Evolutionary conservation across 2,888 invertebrate species (phyloP), one percentile per base, ranked within the genome.

Genomic region (Habroteleia sp.): DNA sequence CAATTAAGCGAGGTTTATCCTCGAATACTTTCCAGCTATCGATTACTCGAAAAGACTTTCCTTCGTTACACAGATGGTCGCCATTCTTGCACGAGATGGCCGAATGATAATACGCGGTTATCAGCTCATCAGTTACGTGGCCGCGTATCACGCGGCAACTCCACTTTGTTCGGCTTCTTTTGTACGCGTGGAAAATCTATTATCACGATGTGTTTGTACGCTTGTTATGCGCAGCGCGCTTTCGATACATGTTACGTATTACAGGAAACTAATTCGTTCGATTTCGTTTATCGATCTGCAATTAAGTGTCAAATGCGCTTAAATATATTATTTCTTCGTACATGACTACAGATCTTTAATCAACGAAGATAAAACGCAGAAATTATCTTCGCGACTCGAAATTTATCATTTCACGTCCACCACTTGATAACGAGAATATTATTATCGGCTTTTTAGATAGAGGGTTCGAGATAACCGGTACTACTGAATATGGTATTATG

Each of bases 131-230:
- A 48, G 71, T 75, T 77, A 75, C 74, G 73, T 69, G 52, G 14
- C 35, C 48, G 29, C 54, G 25, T 60, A 73, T 76, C 73, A 44
- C 78, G 62, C 76, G 72, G 52, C 39, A 72, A 54, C 71, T 54
- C 54, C 54, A 54, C 54, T 54, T 65, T 37, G 65, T 65, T 54
- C 65, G 65, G 63, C 54, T 46, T 23, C 56, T 48, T 56, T 68
- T 68, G 44, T 48, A 20, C 20, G 17, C 29, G 23, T 35, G 13
- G 39, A 16, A 48, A 68, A 58, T 68, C 58, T 50, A 50, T 58
- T 56, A 48, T 48, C 68, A 44, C 54, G 58, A 48, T 48, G 25
- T 29, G 56, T 44, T 44, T 29, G 41, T 31, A 39, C 62, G 48
- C 39, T 11, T 52, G 42, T 65, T 65, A 65, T 46, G 44, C 42